A percentile compares a stretch with the other conserved stretches of the same genome.
phyloP scores from a whole-genome alignment of 2,888 invertebrate genomes.

The Tachina lurida region DNA sequence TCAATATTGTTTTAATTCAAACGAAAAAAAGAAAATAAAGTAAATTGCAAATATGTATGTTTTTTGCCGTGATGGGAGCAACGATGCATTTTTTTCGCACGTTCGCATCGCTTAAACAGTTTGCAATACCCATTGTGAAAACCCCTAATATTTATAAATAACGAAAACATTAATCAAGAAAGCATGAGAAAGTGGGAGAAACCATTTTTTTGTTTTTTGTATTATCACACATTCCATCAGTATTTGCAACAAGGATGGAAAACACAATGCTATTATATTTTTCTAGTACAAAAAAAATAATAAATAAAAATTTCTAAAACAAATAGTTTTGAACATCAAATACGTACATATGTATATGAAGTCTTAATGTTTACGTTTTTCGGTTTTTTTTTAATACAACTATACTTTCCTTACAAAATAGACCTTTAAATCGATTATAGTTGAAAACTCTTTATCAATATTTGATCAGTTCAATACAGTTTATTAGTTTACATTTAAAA shows the following conservation, averaged over 20 bases:
- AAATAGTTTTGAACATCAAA: too few species aligned
- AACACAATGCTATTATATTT: background rate
- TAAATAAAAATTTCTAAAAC: background rate
- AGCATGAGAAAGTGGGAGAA: constrained; percentile 6
- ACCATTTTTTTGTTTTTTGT: background rate
- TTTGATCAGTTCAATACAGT: background rate
- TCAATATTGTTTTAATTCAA: too few species aligned
- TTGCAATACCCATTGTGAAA: background rate
- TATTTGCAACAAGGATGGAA: constrained; percentile 1
- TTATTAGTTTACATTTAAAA: background rate
- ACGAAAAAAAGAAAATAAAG: too few species aligned
- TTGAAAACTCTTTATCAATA: background rate
- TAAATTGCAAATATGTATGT: too few species aligned
- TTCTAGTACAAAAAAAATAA: background rate
- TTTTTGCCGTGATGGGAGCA: too few species aligned
- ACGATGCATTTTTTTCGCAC: too few species aligned
- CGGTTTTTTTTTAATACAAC: too few species aligned
- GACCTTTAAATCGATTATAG: too few species aligned
- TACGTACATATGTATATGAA: too few species aligned
- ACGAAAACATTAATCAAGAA: constrained; percentile 5
- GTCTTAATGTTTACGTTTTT: too few species aligned
- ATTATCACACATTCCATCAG: background rate
- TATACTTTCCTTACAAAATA: too few species aligned
- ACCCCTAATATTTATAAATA: constrained; percentile 1
- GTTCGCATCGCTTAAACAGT: too few species aligned